Conservation (phyloP, 2,888 invertebrate species). For the Lasioglossum pauxillum region DNA sequence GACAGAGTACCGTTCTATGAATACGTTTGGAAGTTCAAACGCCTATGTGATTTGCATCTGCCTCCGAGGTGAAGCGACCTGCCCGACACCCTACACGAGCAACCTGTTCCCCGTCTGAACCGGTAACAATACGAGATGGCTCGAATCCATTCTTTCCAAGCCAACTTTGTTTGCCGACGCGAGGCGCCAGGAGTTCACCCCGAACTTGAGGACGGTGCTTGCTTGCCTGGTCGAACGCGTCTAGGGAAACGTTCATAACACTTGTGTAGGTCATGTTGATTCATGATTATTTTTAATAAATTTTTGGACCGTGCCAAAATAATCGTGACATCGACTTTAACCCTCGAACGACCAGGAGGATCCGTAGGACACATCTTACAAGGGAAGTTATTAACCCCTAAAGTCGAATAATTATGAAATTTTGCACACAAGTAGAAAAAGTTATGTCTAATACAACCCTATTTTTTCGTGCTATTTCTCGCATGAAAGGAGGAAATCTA, state of each 20-base stretch:
- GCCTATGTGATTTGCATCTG: conserved; percentile 75
- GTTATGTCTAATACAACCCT: too few relatives aligned
- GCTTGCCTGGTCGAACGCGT: neutral
- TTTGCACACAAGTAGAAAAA: too few relatives aligned
- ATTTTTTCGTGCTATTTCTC: too few relatives aligned
- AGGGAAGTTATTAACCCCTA: too few relatives aligned
- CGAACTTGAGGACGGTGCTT: neutral
- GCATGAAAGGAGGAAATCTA: too few relatives aligned
- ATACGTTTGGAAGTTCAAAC: conserved; percentile 78
- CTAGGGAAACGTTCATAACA: too few relatives aligned
- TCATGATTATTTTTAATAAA: neutral
- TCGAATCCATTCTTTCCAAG: neutral
- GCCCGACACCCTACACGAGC: neutral
- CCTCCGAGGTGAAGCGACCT: conserved; percentile 54
- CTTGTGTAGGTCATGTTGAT: neutral
- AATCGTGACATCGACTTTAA: neutral
- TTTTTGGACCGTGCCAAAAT: neutral
- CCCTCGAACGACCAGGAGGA: too few relatives aligned
- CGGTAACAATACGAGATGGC: conserved; percentile 7
- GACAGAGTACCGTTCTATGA: conserved; percentile 70
- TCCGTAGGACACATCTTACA: too few relatives aligned
- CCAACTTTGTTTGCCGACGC: neutral
- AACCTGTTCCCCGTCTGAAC: conserved; percentile 2
- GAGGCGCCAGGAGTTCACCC: neutral
- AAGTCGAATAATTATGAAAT: too few relatives aligned